Base-by-base conservation (phyloP, 2,113 vertebrate species). In the Martes martes region DNA sequence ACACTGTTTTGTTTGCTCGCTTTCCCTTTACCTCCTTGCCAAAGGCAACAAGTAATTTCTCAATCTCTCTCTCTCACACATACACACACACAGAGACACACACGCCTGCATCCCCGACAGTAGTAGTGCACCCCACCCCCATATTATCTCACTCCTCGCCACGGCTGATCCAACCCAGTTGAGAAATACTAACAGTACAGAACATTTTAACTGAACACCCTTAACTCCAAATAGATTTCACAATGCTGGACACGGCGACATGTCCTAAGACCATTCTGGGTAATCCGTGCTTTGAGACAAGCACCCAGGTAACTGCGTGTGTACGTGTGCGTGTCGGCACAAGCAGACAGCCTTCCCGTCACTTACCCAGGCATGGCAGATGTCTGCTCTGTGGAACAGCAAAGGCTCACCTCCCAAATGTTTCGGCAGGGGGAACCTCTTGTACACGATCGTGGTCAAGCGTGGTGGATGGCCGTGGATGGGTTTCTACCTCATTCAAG, bases 11-110 rank as follows among this genome's bases (percentile, higher is more conserved):
- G 73, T 97, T 97, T 96, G 87, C 67, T 76, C 1, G 19, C 52
- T 94, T 87, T 97, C 55, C 92, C 93, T 95, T 73, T 82, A 73
- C 19, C 65, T 11, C 80, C 33, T 36, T 96, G 97, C 97, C 96
- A 96, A 97, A 96, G 84, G 80, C 96, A 97, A 90, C 95, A 96
- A 94, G 76, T 31, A 88, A 95, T 98, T 98, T 97, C 97, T 87
- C 97, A 98, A 98, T 97, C 90, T 42, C 39, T 42, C 39, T 7
- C 84, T 36, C 36, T 36, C 73, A 50, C 86, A 21, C 73, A 59
- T 63, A 69, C 81, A 28, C 84, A 89, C 83, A 79, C 82, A 65
- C 67, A 79, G 55, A 95, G n/a, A 59, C 82, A 80, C 55, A 50
- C 73, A 73, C 52, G 42, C 67, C 42, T 83, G 93, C 63, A 65